Percentiles rank a stretch among this genome's conserved stretches.
Evolutionary conservation across 2,797 vertebrate species (phyloP).

Genomic region (Protonibea diacanthus): DNA sequence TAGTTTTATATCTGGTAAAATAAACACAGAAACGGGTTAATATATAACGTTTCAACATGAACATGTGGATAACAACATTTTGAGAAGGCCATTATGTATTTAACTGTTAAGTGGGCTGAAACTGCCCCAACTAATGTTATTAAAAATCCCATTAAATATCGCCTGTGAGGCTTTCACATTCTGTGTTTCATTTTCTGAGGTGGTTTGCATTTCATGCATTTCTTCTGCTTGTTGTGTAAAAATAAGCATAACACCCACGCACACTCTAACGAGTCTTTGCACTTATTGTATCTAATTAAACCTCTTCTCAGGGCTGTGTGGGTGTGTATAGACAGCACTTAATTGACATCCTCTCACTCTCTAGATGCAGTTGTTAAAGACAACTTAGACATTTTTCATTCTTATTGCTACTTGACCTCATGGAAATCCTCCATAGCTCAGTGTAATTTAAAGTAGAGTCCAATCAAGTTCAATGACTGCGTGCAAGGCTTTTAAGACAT

Average conservation of each 20-base stretch:
- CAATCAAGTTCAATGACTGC: background rate
- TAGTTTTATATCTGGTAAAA: background rate
- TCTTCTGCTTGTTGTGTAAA: background rate
- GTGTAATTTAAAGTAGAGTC: background rate
- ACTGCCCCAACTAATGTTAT: slow-evolving; percentile 7
- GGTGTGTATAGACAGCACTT: background rate
- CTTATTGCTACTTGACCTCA: background rate
- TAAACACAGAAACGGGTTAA: background rate
- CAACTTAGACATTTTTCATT: background rate
- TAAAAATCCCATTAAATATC: slow-evolving; percentile 30
- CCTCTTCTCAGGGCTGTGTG: background rate
- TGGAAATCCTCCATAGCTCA: background rate
- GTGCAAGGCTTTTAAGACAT: background rate
- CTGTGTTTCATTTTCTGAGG: background rate
- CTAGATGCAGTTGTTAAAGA: background rate
- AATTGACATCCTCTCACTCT: background rate
- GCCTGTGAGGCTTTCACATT: background rate
- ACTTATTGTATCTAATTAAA: background rate
- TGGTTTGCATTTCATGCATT: background rate
- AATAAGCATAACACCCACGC: background rate
- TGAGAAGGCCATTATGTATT: background rate
- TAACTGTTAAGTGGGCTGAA: slow-evolving; percentile 10
- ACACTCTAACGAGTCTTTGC: background rate
- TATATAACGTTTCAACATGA: background rate
- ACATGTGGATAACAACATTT: background rate